Percentiles rank a stretch among this genome's conserved stretches.
Conservation (phyloP, 1,140 invertebrate genomes). For the Homarus americanus region DNA sequence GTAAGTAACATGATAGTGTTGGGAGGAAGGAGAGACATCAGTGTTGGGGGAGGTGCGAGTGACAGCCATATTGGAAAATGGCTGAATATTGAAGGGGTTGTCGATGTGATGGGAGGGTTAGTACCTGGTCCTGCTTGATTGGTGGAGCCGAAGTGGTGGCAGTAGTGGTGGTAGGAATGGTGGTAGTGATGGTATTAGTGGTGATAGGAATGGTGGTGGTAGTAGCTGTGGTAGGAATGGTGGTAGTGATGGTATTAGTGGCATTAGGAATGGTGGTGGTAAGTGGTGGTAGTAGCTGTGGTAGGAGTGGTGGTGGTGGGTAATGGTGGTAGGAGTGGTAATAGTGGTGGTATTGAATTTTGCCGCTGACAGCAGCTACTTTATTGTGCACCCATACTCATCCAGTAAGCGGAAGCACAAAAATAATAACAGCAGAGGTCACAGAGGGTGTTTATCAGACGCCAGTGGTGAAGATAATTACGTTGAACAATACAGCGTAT, state of each 20-base stretch:
- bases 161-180: not conserved
- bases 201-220: not conserved
- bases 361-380: no score
- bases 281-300: not conserved
- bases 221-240: not conserved
- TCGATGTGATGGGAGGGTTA: not conserved
- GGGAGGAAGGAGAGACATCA: no score
- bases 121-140: not conserved
- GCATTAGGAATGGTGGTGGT: not conserved
- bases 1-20: no score
- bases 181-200: not conserved
- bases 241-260: not conserved
- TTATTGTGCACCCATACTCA: no score
- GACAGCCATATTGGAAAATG: not conserved
- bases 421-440: no score
- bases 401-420: no score
- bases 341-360: not conserved
- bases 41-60: not conserved
- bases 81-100: not conserved
- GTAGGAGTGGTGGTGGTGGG: not conserved
- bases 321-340: not conserved
- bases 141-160: not conserved
- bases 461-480: no score
- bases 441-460: no score
- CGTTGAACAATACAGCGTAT: no score